Base-by-base conservation (phyloP, 1,140 invertebrate genomes). In the Platyura marginata region DNA sequence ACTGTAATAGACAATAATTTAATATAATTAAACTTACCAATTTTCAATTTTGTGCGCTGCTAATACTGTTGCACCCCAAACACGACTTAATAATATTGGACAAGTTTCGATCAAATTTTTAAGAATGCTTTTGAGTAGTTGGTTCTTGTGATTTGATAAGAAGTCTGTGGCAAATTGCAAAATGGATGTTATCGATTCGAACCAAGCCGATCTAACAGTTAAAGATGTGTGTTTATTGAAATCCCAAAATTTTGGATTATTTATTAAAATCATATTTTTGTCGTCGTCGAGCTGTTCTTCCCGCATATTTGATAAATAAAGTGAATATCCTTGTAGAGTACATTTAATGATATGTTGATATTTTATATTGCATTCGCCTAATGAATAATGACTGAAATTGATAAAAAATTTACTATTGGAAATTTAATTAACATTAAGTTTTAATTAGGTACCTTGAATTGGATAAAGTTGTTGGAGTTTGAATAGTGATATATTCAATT, bases 201-300 rank as follows among this genome's bases (percentile, higher is more conserved):
- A 87, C 65, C 76, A 81, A 2, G 75, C 71, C 13, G 69, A 65
- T 54, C 69, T 61, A 10, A 67, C 18, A 18, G 6, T 18, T 10
- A 18, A 10, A 20, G 10, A 11, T 18, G 74, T 70, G 49, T 70
- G 62, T 51, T 71, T 77, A 8, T 64, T 55, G 29, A 76, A 68
- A 51, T 79, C 82, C 81, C 82, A 87, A 60, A 85, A 85, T 51
- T 75, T 80, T 21, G 57, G 53, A 53, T 71, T 69, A 11, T 62
- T 59, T 21, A 81, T 53, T 29, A 79, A 67, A 42, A 68, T 63
- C 2, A 52, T 50, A 48, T 76, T 69, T 33, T 63, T 54, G 3
- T 69, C 67, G 47, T 68, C 66, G 21, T 69, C 54, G 21, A 75
- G 62, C 50, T 72, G 62, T 11, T 65, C 54, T 16, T 45, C 18